Evolutionary conservation across 1,140 invertebrate genomes (phyloP).

Genomic region (Papilio glaucus): DNA sequence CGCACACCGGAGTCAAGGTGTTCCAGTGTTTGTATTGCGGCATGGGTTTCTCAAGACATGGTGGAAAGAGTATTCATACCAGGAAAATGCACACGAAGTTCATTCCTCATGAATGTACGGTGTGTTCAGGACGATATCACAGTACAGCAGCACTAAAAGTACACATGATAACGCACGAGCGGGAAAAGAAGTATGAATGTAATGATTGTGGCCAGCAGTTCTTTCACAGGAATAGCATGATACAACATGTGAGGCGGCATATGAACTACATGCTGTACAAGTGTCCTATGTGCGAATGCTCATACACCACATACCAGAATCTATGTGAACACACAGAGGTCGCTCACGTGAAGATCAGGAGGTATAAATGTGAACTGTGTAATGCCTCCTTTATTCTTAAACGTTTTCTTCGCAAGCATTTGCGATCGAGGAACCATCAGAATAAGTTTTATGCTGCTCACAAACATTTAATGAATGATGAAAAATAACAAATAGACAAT

Average conservation of each 20-base stretch:
- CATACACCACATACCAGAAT: neutral
- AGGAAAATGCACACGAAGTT: slow-evolving; percentile 37
- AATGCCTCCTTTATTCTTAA: neutral
- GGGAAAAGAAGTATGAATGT: slow-evolving; percentile 34
- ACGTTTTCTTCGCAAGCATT: neutral
- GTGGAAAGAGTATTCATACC: slow-evolving; percentile 14
- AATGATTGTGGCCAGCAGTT: slow-evolving; percentile 31
- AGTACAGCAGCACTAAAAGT: neutral
- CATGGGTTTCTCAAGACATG: neutral
- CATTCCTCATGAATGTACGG: slow-evolving; percentile 33
- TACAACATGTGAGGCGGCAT: slow-evolving; percentile 26
- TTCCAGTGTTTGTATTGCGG: slow-evolving; percentile 40
- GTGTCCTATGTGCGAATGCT: slow-evolving; percentile 23
- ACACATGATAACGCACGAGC: slow-evolving; percentile 34
- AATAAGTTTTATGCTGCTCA: neutral
- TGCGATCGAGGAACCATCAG: neutral
- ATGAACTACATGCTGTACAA: slow-evolving; percentile 15
- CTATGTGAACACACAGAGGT: neutral
- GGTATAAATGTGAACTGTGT: slow-evolving; percentile 37
- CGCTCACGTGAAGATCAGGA: slow-evolving; percentile 22
- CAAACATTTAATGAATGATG: neutral
- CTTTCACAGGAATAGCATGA: slow-evolving; percentile 8
- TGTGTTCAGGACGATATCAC: slow-evolving; percentile 29
- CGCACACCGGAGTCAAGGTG: slow-evolving; percentile 39
- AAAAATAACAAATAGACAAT: no score